These are phyloP conservation scores for Sparus aurata DNA, from an alignment of 2,797 vertebrate genomes.

Conservation along the genomic window DNA sequence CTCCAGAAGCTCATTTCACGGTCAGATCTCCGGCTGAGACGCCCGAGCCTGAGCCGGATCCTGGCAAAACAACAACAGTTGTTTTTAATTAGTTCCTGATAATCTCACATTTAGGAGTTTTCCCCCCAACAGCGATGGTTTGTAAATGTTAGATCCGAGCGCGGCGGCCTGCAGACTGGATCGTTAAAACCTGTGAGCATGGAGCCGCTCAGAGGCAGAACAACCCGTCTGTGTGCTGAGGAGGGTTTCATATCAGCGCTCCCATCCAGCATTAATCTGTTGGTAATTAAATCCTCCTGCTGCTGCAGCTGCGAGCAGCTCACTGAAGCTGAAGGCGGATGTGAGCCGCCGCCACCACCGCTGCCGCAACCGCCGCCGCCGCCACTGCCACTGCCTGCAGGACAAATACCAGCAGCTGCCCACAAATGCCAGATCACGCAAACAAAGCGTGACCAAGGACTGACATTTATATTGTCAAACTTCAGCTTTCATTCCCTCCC, in stretches of 20 bases:
- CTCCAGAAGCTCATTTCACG: neutral
- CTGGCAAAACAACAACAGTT: neutral
- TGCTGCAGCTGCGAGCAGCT: slow-evolving; percentile 6
- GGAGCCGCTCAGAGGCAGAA: neutral
- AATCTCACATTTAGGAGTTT: neutral
- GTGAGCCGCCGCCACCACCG: neutral
- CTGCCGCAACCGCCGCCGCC: neutral
- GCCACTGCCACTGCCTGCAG: neutral
- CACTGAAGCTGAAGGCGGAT: slow-evolving; percentile 7
- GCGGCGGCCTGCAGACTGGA: neutral
- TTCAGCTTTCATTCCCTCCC: neutral
- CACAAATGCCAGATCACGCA: neutral
- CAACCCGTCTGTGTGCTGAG: neutral
- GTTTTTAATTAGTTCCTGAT: slow-evolving; percentile 17
- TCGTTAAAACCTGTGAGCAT: neutral
- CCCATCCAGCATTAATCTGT: slow-evolving; percentile 25
- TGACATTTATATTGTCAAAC: neutral
- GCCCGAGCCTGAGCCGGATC: neutral
- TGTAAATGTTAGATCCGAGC: slow-evolving; percentile 5
- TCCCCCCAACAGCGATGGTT: neutral
- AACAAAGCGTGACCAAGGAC: neutral
- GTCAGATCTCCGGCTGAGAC: neutral
- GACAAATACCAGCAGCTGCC: neutral
- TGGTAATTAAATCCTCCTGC: slow-evolving; percentile 40
- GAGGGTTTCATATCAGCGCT: slow-evolving; percentile 14